Evolutionary conservation across 2,797 vertebrate species (phyloP).

Genomic region (Bovichtus diacanthus): DNA sequence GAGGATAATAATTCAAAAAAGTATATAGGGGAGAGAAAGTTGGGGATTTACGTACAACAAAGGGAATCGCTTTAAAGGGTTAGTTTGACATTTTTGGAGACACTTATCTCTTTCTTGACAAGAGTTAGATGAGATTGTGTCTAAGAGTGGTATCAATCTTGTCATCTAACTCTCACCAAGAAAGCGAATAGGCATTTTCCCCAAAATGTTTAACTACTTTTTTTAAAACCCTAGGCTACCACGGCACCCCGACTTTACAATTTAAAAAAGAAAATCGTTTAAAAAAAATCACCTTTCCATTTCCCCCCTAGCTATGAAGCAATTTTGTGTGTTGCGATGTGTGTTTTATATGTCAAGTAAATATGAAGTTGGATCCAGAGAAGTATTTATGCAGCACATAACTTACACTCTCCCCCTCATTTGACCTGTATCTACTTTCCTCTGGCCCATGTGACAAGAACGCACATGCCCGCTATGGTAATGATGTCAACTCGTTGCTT

Average conservation of each 20-base stretch:
- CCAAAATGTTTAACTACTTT: neutral
- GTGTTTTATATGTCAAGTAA: conserved; percentile 25
- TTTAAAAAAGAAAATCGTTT: neutral
- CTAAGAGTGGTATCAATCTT: neutral
- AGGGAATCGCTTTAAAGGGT: neutral
- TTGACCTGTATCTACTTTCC: conserved; percentile 67
- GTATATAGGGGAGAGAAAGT: too few species aligned
- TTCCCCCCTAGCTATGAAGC: neutral
- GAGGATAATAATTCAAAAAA: too few species aligned
- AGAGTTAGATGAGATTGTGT: neutral
- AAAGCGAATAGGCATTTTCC: neutral
- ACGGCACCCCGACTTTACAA: neutral
- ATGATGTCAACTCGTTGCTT: conserved; percentile 76
- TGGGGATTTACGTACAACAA: too few species aligned
- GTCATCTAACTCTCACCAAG: neutral
- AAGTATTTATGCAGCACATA: conserved; percentile 46
- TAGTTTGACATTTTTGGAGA: neutral
- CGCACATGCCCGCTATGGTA: conserved; percentile 63
- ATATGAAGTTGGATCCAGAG: conserved; percentile 29
- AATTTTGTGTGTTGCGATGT: conserved; percentile 9
- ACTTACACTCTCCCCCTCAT: conserved; percentile 50
- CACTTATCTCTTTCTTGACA: neutral
- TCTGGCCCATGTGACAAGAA: conserved; percentile 59
- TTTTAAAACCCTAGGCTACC: neutral
- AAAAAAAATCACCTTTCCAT: neutral